Conservation (phyloP, 2,113 vertebrate genomes). For the Tamias sibiricus region DNA sequence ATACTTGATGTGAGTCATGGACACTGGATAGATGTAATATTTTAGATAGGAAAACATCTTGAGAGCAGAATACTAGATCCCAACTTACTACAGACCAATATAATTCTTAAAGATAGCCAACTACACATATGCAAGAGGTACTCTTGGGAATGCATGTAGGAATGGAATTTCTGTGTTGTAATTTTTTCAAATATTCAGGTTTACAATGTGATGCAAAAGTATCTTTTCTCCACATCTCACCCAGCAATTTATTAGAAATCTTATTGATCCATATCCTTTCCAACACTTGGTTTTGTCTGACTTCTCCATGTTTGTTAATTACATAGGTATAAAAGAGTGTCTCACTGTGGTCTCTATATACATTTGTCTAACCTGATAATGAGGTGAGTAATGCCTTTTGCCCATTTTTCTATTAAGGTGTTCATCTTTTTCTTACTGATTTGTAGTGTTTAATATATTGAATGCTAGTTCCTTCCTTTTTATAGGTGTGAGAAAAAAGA, state of each 20-base stretch:
- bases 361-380: background rate
- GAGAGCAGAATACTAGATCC: background rate
- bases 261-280: background rate
- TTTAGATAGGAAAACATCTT: constrained; percentile 20
- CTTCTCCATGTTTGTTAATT: background rate
- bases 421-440: background rate
- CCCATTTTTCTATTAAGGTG: background rate
- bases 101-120: background rate
- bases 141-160: background rate
- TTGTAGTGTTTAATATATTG: background rate
- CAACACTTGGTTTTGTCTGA: background rate
- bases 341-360: background rate
- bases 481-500: background rate
- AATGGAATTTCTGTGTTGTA: background rate
- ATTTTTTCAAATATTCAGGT: constrained; percentile 7
- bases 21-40: background rate
- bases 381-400: background rate
- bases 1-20: background rate
- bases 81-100: background rate
- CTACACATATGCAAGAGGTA: background rate
- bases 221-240: background rate
- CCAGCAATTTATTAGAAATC: background rate
- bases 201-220: background rate
- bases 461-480: background rate
- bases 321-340: background rate